phyloP scores from a whole-genome alignment of 2,113 vertebrate species.

The Saiga tatarica region DNA sequence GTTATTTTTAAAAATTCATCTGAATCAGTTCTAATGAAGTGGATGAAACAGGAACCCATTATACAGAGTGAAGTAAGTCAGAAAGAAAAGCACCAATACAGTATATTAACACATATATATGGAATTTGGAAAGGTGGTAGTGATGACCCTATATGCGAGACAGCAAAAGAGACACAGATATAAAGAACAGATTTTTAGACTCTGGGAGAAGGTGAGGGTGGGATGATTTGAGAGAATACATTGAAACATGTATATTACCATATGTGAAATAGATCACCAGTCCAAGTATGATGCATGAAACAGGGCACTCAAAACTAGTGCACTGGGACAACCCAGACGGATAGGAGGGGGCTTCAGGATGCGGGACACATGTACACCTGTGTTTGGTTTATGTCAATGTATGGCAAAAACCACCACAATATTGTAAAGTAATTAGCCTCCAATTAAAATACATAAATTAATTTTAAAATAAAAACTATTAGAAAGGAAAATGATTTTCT shows the following conservation, averaged over 20 bases:
- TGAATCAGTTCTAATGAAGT: neutral
- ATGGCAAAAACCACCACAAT: neutral
- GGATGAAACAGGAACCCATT: neutral
- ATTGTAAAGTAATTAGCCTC: neutral
- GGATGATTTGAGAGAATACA: neutral
- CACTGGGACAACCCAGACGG: neutral
- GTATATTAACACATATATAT: neutral
- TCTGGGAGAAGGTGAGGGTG: neutral
- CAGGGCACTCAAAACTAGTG: neutral
- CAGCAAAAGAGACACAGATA: neutral
- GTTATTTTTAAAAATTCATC: neutral
- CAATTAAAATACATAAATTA: neutral
- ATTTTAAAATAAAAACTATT: neutral
- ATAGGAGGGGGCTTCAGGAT: neutral
- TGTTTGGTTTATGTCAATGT: neutral
- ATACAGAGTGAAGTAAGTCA: neutral
- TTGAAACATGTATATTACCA: neutral
- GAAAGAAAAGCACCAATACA: neutral
- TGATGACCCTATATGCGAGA: neutral
- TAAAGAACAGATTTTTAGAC: neutral
- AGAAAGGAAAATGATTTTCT: constrained; percentile 58
- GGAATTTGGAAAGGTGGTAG: neutral
- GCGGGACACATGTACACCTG: fast-evolving
- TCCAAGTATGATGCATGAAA: neutral
- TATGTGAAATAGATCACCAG: neutral